phyloP scores from a whole-genome alignment of 2,797 vertebrate species.

The Sebastolobus alascanus region DNA sequence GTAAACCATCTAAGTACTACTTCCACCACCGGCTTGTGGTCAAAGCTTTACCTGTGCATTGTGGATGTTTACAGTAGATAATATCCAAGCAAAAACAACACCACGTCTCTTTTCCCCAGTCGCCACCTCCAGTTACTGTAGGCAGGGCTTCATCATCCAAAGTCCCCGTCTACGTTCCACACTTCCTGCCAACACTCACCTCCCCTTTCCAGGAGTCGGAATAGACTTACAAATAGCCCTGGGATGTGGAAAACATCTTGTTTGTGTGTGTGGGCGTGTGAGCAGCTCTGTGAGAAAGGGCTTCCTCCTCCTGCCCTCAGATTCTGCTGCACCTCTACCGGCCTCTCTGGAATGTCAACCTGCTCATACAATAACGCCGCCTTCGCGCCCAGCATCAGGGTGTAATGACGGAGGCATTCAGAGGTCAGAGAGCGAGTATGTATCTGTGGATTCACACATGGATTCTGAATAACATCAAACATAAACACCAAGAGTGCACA shows the following conservation, averaged over 20 bases:
- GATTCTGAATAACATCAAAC: conserved; percentile 6
- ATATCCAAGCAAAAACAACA: conserved; percentile 11
- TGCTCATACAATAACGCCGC: conserved; percentile 51
- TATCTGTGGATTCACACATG: conserved; percentile 36
- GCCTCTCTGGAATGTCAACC: conserved; percentile 74
- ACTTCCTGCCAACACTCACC: conserved; percentile 68
- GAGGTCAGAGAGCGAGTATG: conserved; percentile 50
- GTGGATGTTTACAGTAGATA: not conserved
- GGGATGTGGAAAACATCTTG: conserved; percentile 74
- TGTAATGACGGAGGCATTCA: conserved; percentile 45
- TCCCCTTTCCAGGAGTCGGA: conserved; percentile 75
- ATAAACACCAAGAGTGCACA: not conserved
- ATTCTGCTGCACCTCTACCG: conserved; percentile 60
- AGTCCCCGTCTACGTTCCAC: conserved; percentile 51
- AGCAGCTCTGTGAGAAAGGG: conserved; percentile 52
- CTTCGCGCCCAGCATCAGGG: conserved; percentile 54
- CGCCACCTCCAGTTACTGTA: conserved; percentile 40
- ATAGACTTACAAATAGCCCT: conserved; percentile 72
- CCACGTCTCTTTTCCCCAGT: conserved; percentile 8
- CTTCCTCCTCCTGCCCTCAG: conserved; percentile 73
- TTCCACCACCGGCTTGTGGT: not conserved
- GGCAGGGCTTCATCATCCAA: conserved; percentile 55
- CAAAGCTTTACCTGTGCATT: not conserved
- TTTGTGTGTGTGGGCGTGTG: conserved; percentile 41
- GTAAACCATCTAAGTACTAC: not conserved